phyloP scores from a whole-genome alignment of 2,797 vertebrate species.

The Champsocephalus gunnari region DNA sequence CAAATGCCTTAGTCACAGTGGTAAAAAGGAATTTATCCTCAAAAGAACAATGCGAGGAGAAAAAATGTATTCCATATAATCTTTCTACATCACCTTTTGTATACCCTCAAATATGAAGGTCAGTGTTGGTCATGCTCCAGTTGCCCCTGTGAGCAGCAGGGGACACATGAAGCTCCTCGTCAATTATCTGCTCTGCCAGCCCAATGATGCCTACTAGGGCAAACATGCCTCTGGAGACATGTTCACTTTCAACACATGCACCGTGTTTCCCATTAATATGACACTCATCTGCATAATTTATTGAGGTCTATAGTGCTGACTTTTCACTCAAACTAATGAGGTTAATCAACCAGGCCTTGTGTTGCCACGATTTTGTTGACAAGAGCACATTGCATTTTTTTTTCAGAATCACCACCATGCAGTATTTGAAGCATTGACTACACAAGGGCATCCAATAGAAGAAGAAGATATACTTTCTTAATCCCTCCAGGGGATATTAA shows the following conservation, averaged over 20 bases:
- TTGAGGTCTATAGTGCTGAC: constrained; percentile 44
- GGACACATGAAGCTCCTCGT: constrained; percentile 34
- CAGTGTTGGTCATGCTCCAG: neutral
- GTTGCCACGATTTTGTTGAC: constrained; percentile 35
- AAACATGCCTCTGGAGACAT: constrained; percentile 47
- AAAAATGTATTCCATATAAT: neutral
- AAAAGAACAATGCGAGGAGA: neutral
- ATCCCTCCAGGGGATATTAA: too few species aligned
- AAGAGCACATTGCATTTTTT: constrained; percentile 10
- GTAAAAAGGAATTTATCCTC: too few species aligned
- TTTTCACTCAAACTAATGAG: constrained; percentile 55
- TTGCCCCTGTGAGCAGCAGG: constrained; percentile 5
- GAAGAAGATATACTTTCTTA: too few species aligned
- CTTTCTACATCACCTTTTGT: neutral
- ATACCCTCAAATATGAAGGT: neutral
- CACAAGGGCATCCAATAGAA: too few species aligned
- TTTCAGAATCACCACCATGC: constrained; percentile 4
- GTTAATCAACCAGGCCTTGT: constrained; percentile 45
- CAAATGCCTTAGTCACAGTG: neutral
- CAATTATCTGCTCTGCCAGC: constrained; percentile 31
- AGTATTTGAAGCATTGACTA: constrained; percentile 10
- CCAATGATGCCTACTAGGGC: constrained; percentile 28
- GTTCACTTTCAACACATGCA: constrained; percentile 38
- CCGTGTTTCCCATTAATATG: constrained; percentile 52
- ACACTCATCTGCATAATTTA: constrained; percentile 49